Percentiles rank a stretch among this genome's conserved stretches.
Conservation (phyloP, 2,888 invertebrate genomes). For the Camptogramma bilineatum region DNA sequence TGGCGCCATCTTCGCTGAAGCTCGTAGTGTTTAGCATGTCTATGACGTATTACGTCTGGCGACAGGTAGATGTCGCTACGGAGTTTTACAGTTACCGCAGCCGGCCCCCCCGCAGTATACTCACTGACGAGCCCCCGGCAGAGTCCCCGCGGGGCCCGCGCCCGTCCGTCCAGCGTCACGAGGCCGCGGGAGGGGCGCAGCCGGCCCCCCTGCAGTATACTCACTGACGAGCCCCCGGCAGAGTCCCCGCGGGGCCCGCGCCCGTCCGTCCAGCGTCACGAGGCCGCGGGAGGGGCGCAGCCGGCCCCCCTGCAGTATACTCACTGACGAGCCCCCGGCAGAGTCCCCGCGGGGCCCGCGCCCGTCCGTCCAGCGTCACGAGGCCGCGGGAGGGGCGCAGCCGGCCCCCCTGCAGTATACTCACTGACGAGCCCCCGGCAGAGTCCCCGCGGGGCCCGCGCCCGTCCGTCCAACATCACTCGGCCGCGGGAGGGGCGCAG, state of each 20-base stretch:
- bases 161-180: constrained; percentile 66
- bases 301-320: constrained; percentile 35
- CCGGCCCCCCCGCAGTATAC: too few species aligned
- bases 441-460: constrained; percentile 52
- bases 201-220: too few species aligned
- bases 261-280: constrained; percentile 66
- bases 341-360: constrained; percentile 28
- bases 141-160: constrained; percentile 52
- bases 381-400: constrained; percentile 63
- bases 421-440: constrained; percentile 73
- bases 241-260: constrained; percentile 52
- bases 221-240: constrained; percentile 73
- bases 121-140: constrained; percentile 73
- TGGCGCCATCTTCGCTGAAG: too few species aligned
- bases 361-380: constrained; percentile 61
- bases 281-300: too few species aligned
- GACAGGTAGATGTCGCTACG: too few species aligned
- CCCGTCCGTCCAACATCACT: constrained; percentile 65
- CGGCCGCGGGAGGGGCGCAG: constrained; percentile 83
- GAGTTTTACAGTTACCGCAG: too few species aligned
- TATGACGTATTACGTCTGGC: too few species aligned
- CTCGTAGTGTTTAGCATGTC: too few species aligned
- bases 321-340: constrained; percentile 73
- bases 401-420: constrained; percentile 35
- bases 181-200: too few species aligned